phyloP scores from a whole-genome alignment of 2,113 vertebrate genomes.

The Oceanodroma tethys region DNA sequence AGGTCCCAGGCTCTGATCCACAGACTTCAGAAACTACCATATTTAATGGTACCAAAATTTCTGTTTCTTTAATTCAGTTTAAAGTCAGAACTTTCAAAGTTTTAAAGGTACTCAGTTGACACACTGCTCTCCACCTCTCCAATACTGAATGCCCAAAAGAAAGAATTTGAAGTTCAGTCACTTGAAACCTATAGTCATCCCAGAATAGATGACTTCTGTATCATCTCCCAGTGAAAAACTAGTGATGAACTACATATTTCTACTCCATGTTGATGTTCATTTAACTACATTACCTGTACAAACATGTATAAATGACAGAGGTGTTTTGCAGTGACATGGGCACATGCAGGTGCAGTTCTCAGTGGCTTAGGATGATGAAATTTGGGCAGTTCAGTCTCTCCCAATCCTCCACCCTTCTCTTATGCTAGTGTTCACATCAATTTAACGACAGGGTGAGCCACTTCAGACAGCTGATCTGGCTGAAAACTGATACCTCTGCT shows the following conservation, averaged over 20 bases:
- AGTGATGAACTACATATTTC: not conserved
- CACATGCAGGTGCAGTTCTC: not conserved
- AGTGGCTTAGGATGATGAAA: not conserved
- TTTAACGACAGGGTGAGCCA: not conserved
- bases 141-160: not conserved
- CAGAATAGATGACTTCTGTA: not conserved
- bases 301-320: not conserved
- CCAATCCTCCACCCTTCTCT: not conserved
- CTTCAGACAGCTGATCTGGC: not conserved
- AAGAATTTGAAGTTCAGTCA: not conserved
- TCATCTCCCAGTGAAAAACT: not conserved
- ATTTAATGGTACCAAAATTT: not conserved
- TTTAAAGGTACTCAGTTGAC: not conserved
- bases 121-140: not conserved
- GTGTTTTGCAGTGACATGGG: not conserved
- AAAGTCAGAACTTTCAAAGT: not conserved
- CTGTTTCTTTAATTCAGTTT: not conserved
- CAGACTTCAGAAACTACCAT: not conserved
- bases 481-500: not conserved
- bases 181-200: not conserved
- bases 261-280: not conserved
- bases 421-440: not conserved
- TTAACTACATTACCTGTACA: not conserved
- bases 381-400: not conserved
- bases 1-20: not conserved